Evolutionary conservation across 1,140 invertebrate genomes (phyloP), one percentile per base, ranked within the genome.

Genomic region (Drosophila pseudoananassae): DNA sequence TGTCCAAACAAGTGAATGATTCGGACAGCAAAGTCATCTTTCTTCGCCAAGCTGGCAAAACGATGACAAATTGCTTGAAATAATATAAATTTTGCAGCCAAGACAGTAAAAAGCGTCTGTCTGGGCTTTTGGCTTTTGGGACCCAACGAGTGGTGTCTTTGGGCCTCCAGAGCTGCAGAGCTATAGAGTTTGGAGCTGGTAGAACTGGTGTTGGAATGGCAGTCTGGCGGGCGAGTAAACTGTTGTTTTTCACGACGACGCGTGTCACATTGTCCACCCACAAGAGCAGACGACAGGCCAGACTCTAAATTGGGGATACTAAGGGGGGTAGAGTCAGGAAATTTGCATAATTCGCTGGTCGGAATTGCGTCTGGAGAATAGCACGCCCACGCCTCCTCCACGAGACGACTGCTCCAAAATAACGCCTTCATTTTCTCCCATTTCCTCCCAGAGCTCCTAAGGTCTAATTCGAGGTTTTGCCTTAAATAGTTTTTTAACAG

Each of bases 171-270:
- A 4, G 46, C 12, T 27, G 17, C 29, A 33, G 27, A 43, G 40
- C 40, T 43, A 2, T 8, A 9, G 4, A 17, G 14, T 4, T 31
- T 40, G 61, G 15, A 68, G 66, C 20, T 17, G n/a, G 14, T 47
- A 59, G 17, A 46, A 36, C 25, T 71, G 60, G 72, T 58, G 51
- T 50, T 74, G 69, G 58, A 38, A 31, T 51, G 51, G 50, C 20
- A 77, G 63, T 73, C 57, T 85, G 77, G 79, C 71, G 27, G 81
- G 80, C 80, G 65, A 87, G 82, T 87, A 87, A 87, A 87, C 82
- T 87, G 82, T 87, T 87, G 82, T 87, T 87, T 87, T 87, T 87
- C 83, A 87, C 83, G 82, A 87, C 78, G 83, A 87, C 83, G 83
- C 83, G 83, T 87, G 83, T 87, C 83, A 87, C 78, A 83, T 82